A percentile compares a stretch with the other conserved stretches of the same genome.
Evolutionary conservation across 2,113 vertebrate species (phyloP).

Genomic region (Crotalus helleri): DNA sequence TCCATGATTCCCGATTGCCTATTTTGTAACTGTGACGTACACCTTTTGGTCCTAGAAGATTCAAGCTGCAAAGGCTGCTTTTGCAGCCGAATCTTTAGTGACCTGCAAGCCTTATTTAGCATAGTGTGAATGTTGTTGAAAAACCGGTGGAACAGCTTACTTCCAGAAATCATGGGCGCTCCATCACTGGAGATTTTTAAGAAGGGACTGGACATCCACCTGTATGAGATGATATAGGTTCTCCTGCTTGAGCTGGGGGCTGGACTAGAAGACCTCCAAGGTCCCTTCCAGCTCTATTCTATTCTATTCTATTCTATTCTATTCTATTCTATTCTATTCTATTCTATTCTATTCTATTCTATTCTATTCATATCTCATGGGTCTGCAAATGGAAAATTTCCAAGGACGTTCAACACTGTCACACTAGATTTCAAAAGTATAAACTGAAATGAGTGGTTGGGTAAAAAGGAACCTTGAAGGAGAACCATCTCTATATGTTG

Average conservation of each 20-base stretch:
- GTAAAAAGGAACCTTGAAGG: background rate
- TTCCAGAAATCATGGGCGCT: no score
- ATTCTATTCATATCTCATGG: background rate
- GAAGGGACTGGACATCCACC: no score
- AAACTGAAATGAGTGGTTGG: background rate
- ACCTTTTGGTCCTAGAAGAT: background rate
- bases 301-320: background rate
- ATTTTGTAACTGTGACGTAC: background rate
- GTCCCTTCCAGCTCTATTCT: no score
- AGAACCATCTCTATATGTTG: background rate
- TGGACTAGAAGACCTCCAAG: no score
- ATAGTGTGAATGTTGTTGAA: background rate
- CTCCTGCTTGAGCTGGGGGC: no score
- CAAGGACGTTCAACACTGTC: background rate
- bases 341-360: background rate
- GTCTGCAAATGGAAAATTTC: background rate
- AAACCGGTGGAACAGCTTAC: no score
- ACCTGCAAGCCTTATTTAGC: background rate
- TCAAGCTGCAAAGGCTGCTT: background rate
- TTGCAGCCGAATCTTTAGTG: background rate
- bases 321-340: no score
- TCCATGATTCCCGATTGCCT: background rate
- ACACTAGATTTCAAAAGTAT: background rate
- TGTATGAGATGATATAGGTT: no score
- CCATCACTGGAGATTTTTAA: no score